A percentile compares a stretch with the other conserved stretches of the same genome.
phyloP scores from a whole-genome alignment of 1,140 invertebrate species.

The Zaprionus vittiger region DNA sequence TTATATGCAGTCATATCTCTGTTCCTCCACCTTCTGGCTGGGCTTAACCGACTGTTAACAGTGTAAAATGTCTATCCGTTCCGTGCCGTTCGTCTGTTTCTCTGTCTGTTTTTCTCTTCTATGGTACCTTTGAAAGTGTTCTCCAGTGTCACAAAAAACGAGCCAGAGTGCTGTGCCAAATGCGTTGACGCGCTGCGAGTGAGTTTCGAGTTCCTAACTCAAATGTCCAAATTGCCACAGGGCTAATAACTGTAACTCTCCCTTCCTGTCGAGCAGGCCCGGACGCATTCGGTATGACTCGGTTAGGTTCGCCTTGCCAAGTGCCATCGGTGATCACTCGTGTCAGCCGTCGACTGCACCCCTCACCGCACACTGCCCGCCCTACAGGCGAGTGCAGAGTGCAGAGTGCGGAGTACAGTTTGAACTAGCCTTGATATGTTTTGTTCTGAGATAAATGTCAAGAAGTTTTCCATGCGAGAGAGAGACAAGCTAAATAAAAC shows the following conservation, averaged over 20 bases:
- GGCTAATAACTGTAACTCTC: slow-evolving; percentile 6
- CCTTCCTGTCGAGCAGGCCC: not conserved
- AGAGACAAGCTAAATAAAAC: slow-evolving; percentile 5
- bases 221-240: slow-evolving; percentile 5
- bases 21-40: not conserved
- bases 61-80: not conserved
- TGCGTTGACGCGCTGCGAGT: slow-evolving; percentile 5
- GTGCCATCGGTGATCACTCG: slow-evolving; percentile 4
- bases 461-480: slow-evolving; percentile 1
- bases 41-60: not conserved
- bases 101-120: not conserved
- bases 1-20: too few relatives aligned
- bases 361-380: not conserved
- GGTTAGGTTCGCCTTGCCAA: not conserved
- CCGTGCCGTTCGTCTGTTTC: not conserved
- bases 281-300: not conserved
- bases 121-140: not conserved
- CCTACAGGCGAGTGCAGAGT: not conserved
- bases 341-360: not conserved
- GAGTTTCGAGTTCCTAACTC: slow-evolving; percentile 3
- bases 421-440: slow-evolving; percentile 2
- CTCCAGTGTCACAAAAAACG: slow-evolving; percentile 3
- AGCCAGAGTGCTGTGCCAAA: slow-evolving; percentile 4
- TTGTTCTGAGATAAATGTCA: slow-evolving; percentile 6
- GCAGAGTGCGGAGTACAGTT: not conserved